Conservation (phyloP, 92 coral and sea anemone genomes). For the Parazoanthus swiftii region DNA sequence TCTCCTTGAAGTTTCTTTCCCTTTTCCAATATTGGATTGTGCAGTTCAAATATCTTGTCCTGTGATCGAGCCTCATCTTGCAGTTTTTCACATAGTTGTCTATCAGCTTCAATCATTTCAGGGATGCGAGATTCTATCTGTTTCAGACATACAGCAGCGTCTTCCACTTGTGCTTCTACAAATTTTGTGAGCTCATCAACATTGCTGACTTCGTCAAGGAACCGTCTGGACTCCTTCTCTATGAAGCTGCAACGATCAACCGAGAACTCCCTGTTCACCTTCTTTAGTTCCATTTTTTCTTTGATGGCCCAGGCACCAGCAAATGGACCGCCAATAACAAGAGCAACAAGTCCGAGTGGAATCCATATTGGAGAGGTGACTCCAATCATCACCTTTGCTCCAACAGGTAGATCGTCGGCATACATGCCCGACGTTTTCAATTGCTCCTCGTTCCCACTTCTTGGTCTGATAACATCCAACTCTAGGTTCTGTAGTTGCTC, state of each 20-base stretch:
- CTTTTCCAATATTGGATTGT: conserved; percentile 28
- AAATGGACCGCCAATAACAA: conserved; percentile 46
- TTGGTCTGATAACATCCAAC: neutral
- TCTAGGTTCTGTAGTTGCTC: neutral
- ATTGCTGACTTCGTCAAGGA: conserved; percentile 8
- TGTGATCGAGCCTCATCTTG: conserved; percentile 7
- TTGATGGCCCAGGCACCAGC: conserved; percentile 41
- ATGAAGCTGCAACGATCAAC: conserved; percentile 43
- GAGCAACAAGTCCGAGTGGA: conserved; percentile 51
- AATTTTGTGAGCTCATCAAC: neutral
- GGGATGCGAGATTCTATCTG: conserved; percentile 41
- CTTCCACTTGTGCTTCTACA: conserved; percentile 37
- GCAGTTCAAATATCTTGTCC: conserved; percentile 1
- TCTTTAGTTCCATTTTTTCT: conserved; percentile 37
- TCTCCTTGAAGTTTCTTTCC: neutral
- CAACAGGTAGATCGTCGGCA: neutral
- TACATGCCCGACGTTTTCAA: neutral
- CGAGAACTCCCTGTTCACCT: conserved; percentile 13
- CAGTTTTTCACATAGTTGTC: conserved; percentile 33
- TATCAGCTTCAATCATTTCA: conserved; percentile 44
- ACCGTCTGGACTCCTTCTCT: conserved; percentile 21
- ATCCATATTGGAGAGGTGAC: conserved; percentile 55
- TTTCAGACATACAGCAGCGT: conserved; percentile 32
- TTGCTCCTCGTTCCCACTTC: neutral
- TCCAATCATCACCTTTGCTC: conserved; percentile 31